A percentile compares a stretch with the other conserved stretches of the same genome.
These are phyloP conservation scores for Cygnus atratus DNA, from an alignment of 2,113 vertebrate species.

Conservation along the genomic window DNA sequence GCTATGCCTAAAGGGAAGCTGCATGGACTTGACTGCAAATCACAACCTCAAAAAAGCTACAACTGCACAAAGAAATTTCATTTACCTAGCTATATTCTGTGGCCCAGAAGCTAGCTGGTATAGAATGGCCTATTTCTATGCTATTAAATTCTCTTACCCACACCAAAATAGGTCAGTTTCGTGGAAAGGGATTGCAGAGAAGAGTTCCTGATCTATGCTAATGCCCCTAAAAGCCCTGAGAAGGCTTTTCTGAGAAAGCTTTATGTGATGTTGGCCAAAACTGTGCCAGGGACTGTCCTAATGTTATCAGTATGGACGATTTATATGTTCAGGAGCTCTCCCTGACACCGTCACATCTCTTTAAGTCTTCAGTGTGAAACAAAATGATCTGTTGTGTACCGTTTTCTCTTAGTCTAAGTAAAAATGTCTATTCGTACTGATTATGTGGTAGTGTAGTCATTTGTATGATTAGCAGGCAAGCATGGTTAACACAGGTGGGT, in stretches of 20 bases:
- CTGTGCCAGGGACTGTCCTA: neutral
- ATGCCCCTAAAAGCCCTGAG: neutral
- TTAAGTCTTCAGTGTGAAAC: neutral
- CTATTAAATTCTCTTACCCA: neutral
- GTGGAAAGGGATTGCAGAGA: neutral
- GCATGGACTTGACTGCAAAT: neutral
- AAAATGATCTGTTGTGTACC: neutral
- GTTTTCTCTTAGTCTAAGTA: neutral
- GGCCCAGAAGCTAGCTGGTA: neutral
- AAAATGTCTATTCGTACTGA: neutral
- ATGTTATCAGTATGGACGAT: fast-evolving
- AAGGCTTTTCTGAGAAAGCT: neutral
- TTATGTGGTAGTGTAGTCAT: neutral
- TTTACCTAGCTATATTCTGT: neutral
- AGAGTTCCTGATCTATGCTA: neutral
- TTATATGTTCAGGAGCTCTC: neutral
- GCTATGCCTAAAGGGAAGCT: neutral
- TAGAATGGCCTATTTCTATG: slow-evolving; percentile 24
- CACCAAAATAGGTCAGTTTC: slow-evolving; percentile 24
- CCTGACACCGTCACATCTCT: fast-evolving
- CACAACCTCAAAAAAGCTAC: neutral
- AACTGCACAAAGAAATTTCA: neutral
- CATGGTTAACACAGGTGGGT: neutral
- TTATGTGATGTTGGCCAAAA: neutral
- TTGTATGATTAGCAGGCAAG: neutral